Conservation (phyloP, 2,113 vertebrate species). For the Tor tambroides region DNA sequence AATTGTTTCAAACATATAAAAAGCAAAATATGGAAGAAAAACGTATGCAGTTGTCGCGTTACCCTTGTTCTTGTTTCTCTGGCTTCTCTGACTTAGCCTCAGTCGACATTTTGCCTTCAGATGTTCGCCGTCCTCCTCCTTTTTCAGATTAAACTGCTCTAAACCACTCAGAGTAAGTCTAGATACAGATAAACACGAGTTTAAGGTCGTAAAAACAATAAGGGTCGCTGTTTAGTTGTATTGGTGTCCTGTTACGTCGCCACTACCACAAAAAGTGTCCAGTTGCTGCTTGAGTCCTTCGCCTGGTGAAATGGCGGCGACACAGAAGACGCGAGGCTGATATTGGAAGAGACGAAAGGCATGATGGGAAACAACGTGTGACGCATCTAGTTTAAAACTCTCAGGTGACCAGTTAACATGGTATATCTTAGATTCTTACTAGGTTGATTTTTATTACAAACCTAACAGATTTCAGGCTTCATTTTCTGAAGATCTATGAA, state of each 20-base stretch:
- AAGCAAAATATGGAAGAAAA: neutral
- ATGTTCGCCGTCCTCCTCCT: neutral
- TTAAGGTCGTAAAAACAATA: neutral
- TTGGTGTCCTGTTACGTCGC: neutral
- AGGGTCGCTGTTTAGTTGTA: neutral
- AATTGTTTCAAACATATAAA: neutral
- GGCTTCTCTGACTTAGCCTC: slow-evolving; percentile 53
- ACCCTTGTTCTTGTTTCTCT: slow-evolving; percentile 69
- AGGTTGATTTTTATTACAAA: neutral
- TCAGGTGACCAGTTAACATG: neutral
- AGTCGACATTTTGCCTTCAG: slow-evolving; percentile 69
- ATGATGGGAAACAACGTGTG: slow-evolving; percentile 26
- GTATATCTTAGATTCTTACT: neutral
- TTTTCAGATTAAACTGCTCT: neutral
- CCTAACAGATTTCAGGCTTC: neutral
- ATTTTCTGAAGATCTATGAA: neutral
- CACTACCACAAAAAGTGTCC: too few relatives aligned
- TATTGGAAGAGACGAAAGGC: slow-evolving; percentile 10
- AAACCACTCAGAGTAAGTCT: neutral
- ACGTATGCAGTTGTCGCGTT: neutral
- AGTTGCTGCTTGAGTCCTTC: neutral
- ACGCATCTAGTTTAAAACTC: neutral
- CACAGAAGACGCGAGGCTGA: slow-evolving; percentile 26
- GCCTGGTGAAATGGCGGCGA: slow-evolving; percentile 48
- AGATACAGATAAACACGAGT: neutral